Percentiles rank a stretch among this genome's conserved stretches.
Evolutionary conservation across 2,888 invertebrate genomes (phyloP).

Genomic region (Cantharis lateralis): DNA sequence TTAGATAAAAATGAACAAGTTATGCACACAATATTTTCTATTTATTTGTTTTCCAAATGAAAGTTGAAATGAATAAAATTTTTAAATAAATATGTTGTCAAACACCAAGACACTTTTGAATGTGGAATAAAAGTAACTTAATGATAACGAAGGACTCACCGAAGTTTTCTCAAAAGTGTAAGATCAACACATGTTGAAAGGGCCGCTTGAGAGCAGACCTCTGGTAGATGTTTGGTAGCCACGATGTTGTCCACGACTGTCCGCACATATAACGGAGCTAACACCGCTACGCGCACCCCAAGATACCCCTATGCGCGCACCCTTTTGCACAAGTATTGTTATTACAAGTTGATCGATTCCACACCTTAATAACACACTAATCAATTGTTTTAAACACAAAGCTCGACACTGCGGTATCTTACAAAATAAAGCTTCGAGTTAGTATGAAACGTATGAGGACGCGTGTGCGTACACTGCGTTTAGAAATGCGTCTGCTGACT

Average conservation of each 20-base stretch:
- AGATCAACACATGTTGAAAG: constrained; percentile 55
- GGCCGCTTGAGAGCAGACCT: constrained; percentile 55
- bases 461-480: constrained; percentile 54
- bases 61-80: not conserved
- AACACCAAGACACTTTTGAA: not conserved
- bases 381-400: constrained; percentile 22
- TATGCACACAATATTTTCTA: not conserved
- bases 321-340: constrained; percentile 51
- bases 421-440: constrained; percentile 14
- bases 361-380: constrained; percentile 37
- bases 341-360: constrained; percentile 40
- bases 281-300: constrained; percentile 44
- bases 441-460: constrained; percentile 37
- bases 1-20: not conserved
- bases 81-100: not conserved
- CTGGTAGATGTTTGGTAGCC: constrained; percentile 55
- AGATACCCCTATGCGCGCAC: constrained; percentile 37
- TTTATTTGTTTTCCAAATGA: not conserved
- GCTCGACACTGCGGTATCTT: constrained; percentile 13
- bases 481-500: constrained; percentile 54
- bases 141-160: constrained; percentile 47
- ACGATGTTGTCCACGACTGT: constrained; percentile 53
- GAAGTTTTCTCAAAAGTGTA: constrained; percentile 50
- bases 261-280: constrained; percentile 46
- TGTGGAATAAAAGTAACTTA: not conserved